Evolutionary conservation across 2,113 vertebrate species (phyloP).

Genomic region (Apistogramma diplotaenia): DNA sequence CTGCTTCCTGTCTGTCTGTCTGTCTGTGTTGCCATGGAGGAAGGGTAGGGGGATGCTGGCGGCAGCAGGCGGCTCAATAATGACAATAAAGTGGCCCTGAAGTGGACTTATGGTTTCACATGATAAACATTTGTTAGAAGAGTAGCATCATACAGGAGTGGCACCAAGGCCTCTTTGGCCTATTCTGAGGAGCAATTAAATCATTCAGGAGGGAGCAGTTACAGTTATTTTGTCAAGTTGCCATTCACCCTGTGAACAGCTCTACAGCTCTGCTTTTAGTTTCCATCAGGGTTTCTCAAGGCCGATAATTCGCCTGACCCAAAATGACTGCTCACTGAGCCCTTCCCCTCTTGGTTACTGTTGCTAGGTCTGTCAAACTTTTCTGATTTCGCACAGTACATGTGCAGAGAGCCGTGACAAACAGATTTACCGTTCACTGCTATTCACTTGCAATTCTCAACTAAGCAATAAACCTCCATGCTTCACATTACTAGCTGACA

Average conservation of each 20-base stretch:
- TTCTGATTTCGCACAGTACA: neutral
- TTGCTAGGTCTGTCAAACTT: neutral
- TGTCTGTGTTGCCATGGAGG: constrained; percentile 62
- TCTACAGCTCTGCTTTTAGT: neutral
- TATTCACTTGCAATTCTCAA: neutral
- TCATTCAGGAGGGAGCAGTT: neutral
- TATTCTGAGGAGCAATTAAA: neutral
- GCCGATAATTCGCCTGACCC: neutral
- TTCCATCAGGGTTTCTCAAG: neutral
- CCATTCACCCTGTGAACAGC: neutral
- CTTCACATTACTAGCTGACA: neutral
- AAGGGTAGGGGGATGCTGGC: constrained; percentile 10
- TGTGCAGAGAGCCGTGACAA: neutral
- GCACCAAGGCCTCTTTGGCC: neutral
- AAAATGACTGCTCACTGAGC: neutral
- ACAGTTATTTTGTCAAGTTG: neutral
- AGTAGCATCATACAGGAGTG: neutral
- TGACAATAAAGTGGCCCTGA: constrained; percentile 28
- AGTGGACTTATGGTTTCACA: constrained; percentile 4
- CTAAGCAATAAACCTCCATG: neutral
- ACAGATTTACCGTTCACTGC: neutral
- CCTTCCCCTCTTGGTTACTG: neutral
- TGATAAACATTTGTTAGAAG: neutral
- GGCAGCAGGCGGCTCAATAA: neutral
- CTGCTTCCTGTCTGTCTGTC: constrained; percentile 80